phyloP scores from a whole-genome alignment of 2,888 invertebrate genomes.

The Meta bourneti region DNA sequence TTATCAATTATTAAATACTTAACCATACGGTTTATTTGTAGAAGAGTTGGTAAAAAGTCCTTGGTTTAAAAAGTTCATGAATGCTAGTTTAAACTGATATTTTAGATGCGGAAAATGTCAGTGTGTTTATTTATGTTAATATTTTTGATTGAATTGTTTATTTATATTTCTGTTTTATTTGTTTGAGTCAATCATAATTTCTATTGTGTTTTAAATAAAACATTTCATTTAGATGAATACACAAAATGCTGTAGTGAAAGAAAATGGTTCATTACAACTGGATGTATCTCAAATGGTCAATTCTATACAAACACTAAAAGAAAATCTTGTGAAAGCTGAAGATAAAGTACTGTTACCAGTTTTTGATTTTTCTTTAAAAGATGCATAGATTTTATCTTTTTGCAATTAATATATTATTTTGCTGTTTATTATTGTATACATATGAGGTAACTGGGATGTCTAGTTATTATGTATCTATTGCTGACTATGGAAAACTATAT shows the following conservation, averaged over 20 bases:
- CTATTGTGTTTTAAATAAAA: neutral
- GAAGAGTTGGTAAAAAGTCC: no score
- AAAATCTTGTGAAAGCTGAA: constrained; percentile 65
- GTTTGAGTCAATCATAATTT: neutral
- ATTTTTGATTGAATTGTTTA: no score
- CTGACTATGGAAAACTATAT: neutral
- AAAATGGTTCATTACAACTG: constrained; percentile 18
- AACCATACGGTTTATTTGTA: no score
- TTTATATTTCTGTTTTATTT: no score
- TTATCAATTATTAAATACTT: no score
- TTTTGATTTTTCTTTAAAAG: neutral
- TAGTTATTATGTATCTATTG: neutral
- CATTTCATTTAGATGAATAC: neutral
- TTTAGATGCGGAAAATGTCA: no score
- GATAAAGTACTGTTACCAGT: constrained; percentile 50
- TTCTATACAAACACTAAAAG: constrained; percentile 59
- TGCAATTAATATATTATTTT: neutral
- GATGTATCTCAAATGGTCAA: constrained; percentile 41
- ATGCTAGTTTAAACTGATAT: no score
- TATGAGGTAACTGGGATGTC: neutral
- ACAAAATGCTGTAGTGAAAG: constrained; percentile 30
- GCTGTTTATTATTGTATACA: neutral
- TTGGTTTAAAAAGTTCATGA: no score
- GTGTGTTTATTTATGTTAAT: no score
- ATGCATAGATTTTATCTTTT: neutral